Evolutionary conservation across 1,140 invertebrate genomes (phyloP), one percentile per base, ranked within the genome.

Genomic region (Hycleus phaleratus): DNA sequence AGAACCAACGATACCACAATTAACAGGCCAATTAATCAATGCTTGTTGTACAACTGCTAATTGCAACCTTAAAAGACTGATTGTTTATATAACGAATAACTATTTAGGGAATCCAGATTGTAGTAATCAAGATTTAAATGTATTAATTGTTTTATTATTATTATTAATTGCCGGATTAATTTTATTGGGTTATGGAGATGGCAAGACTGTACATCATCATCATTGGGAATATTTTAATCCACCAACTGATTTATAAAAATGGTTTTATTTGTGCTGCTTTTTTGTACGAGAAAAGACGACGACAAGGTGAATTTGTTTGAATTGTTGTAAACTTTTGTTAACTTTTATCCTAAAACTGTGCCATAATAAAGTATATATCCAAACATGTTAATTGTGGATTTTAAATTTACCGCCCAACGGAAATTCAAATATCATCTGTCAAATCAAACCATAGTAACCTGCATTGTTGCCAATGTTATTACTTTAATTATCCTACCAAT

Each of bases 171-270:
- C 85, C 26, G 85, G 82, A 1, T 71, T 90, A 11, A 79, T 90
- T 26, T 77, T 88, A 71, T 73, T 87, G 24, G 83, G 83, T n/a
- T 81, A 85, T 47, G 81, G 81, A 56, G 82, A 81, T 43, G 82
- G 84, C 32, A 80, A 81, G 59, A 84, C 85, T 12, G 79, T 90
- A 40, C 86, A 86, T 57, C 85, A 90, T 71, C 82, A 84, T 58
- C 82, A 83, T 53, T 91, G 89, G 89, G 88, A 91, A 70, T 91
- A 85, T 69, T 90, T 87, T 64, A 89, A 87, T 77, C 87, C 87
- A 18, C 87, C 85, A 56, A 78, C 66, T 59, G 78, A 76, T 60
- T 59, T 70, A 40, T 73, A 18, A 18, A 65, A 66, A 12, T 52
- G 53, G 32, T 32, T 32, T 32, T 32, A 7, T 32, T 32, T 32